Base-by-base conservation (phyloP, 2,113 vertebrate species). In the Corythornis madagascariensis region DNA sequence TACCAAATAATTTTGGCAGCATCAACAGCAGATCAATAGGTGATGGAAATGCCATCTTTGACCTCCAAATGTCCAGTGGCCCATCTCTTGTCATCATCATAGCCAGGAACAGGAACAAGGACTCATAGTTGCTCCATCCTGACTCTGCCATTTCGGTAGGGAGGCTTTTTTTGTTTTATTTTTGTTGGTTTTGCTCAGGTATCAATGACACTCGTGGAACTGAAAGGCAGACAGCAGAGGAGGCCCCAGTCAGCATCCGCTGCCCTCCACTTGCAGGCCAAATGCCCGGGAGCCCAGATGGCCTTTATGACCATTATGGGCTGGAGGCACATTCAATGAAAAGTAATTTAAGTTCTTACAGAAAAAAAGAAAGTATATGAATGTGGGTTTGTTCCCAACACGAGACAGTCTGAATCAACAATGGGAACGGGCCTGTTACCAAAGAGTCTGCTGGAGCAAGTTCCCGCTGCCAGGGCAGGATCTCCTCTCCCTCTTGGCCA, bases 391-490 rank as follows among this genome's bases (percentile, higher is more conserved):
- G 87, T 85, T 96, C 93, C 93, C 95, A 96, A 89, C 87, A 96
- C 33, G 92, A 97, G 96, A 96, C 95, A 96, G 96, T 92, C 96
- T 97, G 95, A 92, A 96, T 97, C 96, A 97, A 96, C 96, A 96
- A 95, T 95, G 95, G 95, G 91, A 96, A 95, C 12, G 95, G 94
- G 96, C 80, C 56, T 1, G 85, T 86, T 94, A 96, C 96, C 96
- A 96, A 96, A 96, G 94, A 94, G 95, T 92, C 95, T 95, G 96
- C 87, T 96, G 89, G 95, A 96, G 91, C 76, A 92, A 92, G 94
- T 88, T 95, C 87, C 89, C 0, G 18, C 94, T 96, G 95, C 87
- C 95, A 93, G 92, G 79, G 90, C 93, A 92, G 96, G 93, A 95
- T 95, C 93, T 96, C 92, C 92, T 92, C 90, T 95, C 95, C 95